Conservation (phyloP, 2,888 invertebrate genomes). For the Eupithecia subumbrata region DNA sequence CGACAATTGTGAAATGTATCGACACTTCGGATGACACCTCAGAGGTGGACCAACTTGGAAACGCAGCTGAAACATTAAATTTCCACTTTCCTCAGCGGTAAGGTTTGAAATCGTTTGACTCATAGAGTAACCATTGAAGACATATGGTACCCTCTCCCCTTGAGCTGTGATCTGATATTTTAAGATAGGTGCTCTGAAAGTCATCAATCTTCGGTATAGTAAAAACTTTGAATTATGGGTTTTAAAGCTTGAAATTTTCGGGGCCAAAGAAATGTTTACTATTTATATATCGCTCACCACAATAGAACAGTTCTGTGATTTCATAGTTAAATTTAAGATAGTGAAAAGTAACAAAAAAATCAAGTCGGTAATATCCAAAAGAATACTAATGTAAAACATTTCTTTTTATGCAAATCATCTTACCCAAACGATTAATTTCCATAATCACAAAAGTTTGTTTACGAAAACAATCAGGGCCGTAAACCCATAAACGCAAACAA, state of each 20-base stretch:
- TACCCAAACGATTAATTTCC: slow-evolving; percentile 28
- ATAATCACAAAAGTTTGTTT: slow-evolving; percentile 39
- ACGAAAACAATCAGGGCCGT: slow-evolving; percentile 35
- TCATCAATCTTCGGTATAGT: slow-evolving; percentile 77
- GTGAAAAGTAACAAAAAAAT: neutral
- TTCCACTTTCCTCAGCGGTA: slow-evolving; percentile 50
- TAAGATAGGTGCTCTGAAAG: slow-evolving; percentile 65
- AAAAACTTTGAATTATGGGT: slow-evolving; percentile 46
- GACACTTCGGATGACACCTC: slow-evolving; percentile 82
- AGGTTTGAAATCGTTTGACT: slow-evolving; percentile 52
- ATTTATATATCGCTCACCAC: neutral
- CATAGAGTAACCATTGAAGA: slow-evolving; percentile 56
- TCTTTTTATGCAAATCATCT: slow-evolving; percentile 17
- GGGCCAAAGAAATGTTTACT: slow-evolving; percentile 16
- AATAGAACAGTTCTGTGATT: neutral
- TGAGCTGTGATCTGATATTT: slow-evolving; percentile 65
- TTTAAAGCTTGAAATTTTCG: slow-evolving; percentile 35
- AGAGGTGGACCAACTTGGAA: slow-evolving; percentile 60
- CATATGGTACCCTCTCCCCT: slow-evolving; percentile 72
- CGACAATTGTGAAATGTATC: slow-evolving; percentile 85
- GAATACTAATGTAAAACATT: neutral
- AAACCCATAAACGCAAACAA: slow-evolving; percentile 35
- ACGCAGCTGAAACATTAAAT: slow-evolving; percentile 45
- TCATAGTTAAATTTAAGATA: neutral
- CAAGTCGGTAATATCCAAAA: neutral